phyloP scores from a whole-genome alignment of 2,888 invertebrate species.

The Acanthosoma haemorrhoidale region DNA sequence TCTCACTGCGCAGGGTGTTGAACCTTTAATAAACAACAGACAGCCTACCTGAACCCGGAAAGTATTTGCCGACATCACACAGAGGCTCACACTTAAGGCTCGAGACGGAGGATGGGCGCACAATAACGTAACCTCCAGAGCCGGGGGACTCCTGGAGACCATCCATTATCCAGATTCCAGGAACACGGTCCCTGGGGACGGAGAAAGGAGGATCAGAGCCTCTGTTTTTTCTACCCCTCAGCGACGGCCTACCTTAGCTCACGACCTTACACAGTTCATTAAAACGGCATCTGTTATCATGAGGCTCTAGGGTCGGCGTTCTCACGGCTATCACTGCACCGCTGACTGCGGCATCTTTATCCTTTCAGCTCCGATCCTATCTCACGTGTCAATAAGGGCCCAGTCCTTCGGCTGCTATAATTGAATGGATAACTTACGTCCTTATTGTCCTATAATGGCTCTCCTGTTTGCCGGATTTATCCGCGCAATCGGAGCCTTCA shows the following conservation, averaged over 20 bases:
- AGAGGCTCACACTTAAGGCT: no score
- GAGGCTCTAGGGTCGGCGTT: not conserved
- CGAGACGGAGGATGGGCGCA: no score
- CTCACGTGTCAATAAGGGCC: not conserved
- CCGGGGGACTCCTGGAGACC: not conserved
- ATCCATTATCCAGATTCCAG: slow-evolving; percentile 12
- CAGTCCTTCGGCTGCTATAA: not conserved
- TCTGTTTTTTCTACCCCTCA: not conserved
- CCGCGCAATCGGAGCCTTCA: no score
- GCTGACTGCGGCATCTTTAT: not conserved
- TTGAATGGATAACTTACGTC: not conserved
- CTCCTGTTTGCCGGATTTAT: no score
- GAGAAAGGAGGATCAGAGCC: not conserved
- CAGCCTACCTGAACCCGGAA: no score
- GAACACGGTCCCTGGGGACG: slow-evolving; percentile 1
- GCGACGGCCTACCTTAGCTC: not conserved
- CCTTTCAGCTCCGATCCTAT: not conserved
- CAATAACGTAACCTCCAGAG: no score
- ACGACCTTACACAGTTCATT: slow-evolving; percentile 14
- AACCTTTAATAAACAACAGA: no score
- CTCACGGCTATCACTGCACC: not conserved
- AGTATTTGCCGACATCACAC: no score
- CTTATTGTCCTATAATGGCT: no score
- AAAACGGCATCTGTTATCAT: slow-evolving; percentile 10
- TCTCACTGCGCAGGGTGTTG: no score